Conservation (phyloP, 2,113 vertebrate genomes). For the Coreoperca whiteheadi region DNA sequence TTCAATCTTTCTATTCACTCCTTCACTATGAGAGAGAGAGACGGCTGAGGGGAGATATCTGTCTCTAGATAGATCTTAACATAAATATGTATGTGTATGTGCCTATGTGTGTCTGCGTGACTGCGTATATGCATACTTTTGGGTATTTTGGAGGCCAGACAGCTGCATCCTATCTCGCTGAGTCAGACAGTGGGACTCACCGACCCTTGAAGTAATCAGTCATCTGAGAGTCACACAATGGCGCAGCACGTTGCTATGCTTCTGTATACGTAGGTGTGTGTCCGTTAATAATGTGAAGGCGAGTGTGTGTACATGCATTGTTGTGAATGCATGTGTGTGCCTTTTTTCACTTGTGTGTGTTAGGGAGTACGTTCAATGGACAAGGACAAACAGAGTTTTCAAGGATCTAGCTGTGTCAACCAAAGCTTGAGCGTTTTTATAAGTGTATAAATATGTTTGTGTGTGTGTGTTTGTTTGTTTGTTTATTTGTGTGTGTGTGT, state of each 20-base stretch:
- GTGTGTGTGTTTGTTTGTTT: neutral
- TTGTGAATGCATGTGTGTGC: neutral
- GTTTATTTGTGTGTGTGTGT: neutral
- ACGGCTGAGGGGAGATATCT: neutral
- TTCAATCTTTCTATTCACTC: slow-evolving; percentile 2
- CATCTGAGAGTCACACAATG: slow-evolving; percentile 28
- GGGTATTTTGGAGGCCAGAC: slow-evolving; percentile 20
- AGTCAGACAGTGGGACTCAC: slow-evolving; percentile 59
- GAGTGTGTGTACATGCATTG: neutral
- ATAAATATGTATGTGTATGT: slow-evolving; percentile 1
- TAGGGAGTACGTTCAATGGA: neutral
- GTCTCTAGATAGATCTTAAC: neutral
- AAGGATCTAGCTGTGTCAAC: slow-evolving; percentile 8
- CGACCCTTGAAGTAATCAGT: slow-evolving; percentile 65
- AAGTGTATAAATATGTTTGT: neutral
- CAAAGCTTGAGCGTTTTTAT: slow-evolving; percentile 8
- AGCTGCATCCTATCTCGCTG: slow-evolving; percentile 55
- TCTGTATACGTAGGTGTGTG: slow-evolving; percentile 1
- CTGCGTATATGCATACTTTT: neutral
- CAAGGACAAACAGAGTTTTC: slow-evolving; percentile 12
- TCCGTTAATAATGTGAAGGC: neutral
- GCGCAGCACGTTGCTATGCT: slow-evolving; percentile 9
- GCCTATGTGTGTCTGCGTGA: neutral
- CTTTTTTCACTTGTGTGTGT: neutral
- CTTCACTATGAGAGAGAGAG: neutral